These are phyloP conservation scores for Drosophila monieri DNA, from an alignment of 2,888 invertebrate species.

Conservation along the genomic window DNA sequence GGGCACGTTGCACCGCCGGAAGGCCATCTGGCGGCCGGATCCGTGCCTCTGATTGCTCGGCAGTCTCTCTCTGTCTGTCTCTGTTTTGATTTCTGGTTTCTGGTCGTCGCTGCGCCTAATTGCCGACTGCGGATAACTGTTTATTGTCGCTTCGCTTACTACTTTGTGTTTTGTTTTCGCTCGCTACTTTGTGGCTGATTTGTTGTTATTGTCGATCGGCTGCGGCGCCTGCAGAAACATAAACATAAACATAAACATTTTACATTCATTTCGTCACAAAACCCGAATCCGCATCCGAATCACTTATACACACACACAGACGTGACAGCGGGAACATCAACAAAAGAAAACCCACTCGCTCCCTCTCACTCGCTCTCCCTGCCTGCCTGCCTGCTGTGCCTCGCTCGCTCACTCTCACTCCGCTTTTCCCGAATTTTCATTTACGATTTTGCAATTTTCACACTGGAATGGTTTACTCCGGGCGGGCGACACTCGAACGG, in stretches of 20 bases:
- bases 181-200: conserved; percentile 25
- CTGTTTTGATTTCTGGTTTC: conserved; percentile 11
- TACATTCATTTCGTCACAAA: conserved; percentile 71
- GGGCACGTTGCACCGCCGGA: conserved; percentile 58
- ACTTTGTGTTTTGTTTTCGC: conserved; percentile 10
- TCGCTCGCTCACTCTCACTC: neutral
- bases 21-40: conserved; percentile 36
- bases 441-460: conserved; percentile 23
- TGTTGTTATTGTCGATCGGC: conserved; percentile 30
- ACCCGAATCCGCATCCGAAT: conserved; percentile 38
- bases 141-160: neutral
- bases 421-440: conserved; percentile 19
- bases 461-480: neutral
- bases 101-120: neutral
- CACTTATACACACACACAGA: conserved; percentile 37
- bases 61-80: neutral
- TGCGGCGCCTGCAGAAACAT: conserved; percentile 19
- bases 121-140: neutral
- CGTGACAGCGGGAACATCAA: conserved; percentile 46
- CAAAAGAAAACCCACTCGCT: conserved; percentile 51
- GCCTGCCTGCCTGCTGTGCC: neutral
- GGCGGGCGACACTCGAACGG: neutral
- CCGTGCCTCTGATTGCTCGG: conserved; percentile 5
- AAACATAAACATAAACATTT: conserved; percentile 53
- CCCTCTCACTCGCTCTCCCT: conserved; percentile 1